Evolutionary conservation across 1,140 invertebrate genomes (phyloP).

Genomic region (Sycophila sp.): DNA sequence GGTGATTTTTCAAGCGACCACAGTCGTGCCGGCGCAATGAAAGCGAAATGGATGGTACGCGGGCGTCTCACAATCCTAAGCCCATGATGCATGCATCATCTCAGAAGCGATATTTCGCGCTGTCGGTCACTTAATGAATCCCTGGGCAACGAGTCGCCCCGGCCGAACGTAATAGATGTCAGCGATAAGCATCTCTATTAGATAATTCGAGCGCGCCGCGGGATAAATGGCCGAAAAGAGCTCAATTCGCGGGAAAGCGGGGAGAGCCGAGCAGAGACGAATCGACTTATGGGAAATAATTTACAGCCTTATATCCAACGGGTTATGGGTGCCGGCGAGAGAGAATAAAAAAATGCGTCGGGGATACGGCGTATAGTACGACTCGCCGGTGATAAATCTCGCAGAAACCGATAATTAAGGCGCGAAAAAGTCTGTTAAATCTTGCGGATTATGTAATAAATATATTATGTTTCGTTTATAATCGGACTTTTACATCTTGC

Average conservation of each 20-base stretch:
- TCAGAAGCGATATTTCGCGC: not conserved
- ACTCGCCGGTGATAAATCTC: slow-evolving; percentile 7
- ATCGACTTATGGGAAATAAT: slow-evolving; percentile 3
- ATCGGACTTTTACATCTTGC: slow-evolving; percentile 24
- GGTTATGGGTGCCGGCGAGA: not conserved
- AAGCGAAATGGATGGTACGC: too few relatives aligned
- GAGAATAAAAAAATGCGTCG: too few relatives aligned
- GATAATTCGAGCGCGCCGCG: slow-evolving; percentile 4
- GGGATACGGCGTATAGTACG: too few relatives aligned
- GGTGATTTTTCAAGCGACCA: not conserved
- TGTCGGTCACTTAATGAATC: slow-evolving; percentile 15
- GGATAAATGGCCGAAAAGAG: not conserved
- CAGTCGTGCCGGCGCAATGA: slow-evolving; percentile 13
- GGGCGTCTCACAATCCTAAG: too few relatives aligned
- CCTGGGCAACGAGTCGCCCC: not conserved
- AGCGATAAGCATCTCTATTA: slow-evolving; percentile 16
- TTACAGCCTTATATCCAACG: not conserved
- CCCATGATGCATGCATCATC: too few relatives aligned
- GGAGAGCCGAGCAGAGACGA: not conserved
- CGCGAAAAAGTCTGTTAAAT: not conserved
- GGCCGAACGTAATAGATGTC: not conserved
- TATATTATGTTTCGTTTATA: slow-evolving; percentile 9
- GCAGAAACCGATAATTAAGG: slow-evolving; percentile 3
- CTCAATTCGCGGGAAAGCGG: not conserved
- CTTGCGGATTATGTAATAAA: not conserved